Evolutionary conservation across 2,113 vertebrate genomes (phyloP).

Genomic region (Spilogale gracilis): DNA sequence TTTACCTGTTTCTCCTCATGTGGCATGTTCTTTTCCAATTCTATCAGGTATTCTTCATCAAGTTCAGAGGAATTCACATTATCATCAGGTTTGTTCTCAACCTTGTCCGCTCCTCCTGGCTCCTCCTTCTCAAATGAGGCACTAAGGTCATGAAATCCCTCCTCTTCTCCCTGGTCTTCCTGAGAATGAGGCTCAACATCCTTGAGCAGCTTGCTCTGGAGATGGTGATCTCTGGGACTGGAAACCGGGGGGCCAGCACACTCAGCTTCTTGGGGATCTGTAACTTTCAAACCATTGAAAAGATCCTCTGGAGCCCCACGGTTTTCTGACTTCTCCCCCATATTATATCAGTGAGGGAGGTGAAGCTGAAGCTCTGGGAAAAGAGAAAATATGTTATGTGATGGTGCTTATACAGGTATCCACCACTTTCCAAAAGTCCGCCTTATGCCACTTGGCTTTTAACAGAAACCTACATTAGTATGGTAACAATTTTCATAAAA

Average conservation of each 20-base stretch:
- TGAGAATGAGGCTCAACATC: background rate
- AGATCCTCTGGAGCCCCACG: constrained; percentile 78
- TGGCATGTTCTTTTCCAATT: constrained; percentile 89
- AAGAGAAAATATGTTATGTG: constrained; percentile 15
- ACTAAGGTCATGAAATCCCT: constrained; percentile 88
- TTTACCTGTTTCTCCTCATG: constrained; percentile 92
- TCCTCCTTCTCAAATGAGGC: constrained; percentile 85
- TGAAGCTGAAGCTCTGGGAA: background rate
- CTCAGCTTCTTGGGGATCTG: constrained; percentile 74
- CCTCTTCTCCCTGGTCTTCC: constrained; percentile 81
- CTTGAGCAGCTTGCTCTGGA: background rate
- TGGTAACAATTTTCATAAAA: background rate
- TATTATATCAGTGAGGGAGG: constrained; percentile 53
- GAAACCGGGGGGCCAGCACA: background rate
- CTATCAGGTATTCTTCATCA: constrained; percentile 89
- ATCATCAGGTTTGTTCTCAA: constrained; percentile 66
- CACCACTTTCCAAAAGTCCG: background rate
- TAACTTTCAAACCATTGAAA: constrained; percentile 83
- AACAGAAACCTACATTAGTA: background rate
- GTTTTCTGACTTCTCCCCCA: constrained; percentile 85
- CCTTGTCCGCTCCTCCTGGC: constrained; percentile 46
- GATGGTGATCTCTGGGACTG: constrained; percentile 21
- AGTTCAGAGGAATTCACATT: constrained; percentile 81
- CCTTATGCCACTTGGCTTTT: background rate
- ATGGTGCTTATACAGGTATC: background rate